These are phyloP conservation scores for Bos indicus DNA, from an alignment of 2,113 vertebrate genomes.

Conservation along the genomic window DNA sequence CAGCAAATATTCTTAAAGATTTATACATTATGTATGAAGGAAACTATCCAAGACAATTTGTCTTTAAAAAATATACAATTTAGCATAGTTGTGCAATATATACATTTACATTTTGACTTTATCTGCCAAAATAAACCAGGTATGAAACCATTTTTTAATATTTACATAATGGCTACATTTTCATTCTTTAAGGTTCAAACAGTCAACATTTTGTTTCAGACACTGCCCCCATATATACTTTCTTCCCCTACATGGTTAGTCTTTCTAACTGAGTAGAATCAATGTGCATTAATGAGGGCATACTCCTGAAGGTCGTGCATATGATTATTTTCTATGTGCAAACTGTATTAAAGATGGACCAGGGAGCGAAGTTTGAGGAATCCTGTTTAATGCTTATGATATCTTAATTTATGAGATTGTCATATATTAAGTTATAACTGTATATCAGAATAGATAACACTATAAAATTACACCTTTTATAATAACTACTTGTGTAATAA, in stretches of 20 bases:
- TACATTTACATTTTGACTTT: constrained; percentile 45
- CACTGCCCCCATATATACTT: neutral
- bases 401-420: neutral
- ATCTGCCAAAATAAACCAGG: constrained; percentile 34
- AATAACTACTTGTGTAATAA: neutral
- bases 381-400: neutral
- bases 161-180: constrained; percentile 52
- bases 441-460: neutral
- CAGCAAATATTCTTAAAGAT: neutral
- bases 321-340: neutral
- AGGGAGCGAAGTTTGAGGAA: neutral
- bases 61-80: constrained; percentile 43
- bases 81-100: constrained; percentile 30
- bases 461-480: neutral
- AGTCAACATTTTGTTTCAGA: neutral
- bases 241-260: neutral
- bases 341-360: neutral
- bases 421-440: neutral
- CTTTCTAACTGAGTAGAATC: neutral
- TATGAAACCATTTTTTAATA: neutral
- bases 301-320: neutral
- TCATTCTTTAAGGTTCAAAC: constrained; percentile 4
- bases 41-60: neutral
- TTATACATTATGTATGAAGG: neutral
- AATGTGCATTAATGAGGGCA: neutral